These are phyloP conservation scores for Thinocorus orbignyianus DNA, from an alignment of 2,113 vertebrate genomes.

Conservation along the genomic window DNA sequence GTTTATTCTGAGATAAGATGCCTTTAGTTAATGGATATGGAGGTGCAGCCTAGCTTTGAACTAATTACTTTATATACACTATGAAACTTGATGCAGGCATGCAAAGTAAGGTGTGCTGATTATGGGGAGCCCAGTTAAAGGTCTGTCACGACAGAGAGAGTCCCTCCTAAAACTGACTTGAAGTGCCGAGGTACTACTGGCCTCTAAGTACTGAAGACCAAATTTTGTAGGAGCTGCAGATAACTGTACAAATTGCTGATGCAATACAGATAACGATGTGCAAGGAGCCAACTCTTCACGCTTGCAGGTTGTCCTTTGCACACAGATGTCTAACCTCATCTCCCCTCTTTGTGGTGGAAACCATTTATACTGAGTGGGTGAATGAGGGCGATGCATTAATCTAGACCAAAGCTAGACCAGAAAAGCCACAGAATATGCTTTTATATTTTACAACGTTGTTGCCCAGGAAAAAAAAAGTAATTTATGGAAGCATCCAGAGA, in stretches of 20 bases:
- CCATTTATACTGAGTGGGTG: neutral
- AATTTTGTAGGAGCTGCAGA: neutral
- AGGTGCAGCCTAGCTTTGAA: neutral
- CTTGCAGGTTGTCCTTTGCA: neutral
- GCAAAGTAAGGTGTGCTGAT: neutral
- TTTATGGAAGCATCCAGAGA: neutral
- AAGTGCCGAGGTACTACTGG: neutral
- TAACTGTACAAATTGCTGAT: neutral
- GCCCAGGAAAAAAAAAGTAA: neutral
- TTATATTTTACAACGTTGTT: neutral
- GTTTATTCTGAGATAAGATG: slow-evolving; percentile 65
- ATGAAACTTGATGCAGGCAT: neutral
- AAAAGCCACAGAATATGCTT: neutral
- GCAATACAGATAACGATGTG: fast-evolving
- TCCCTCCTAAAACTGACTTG: neutral
- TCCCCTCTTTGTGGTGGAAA: neutral
- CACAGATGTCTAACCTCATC: neutral
- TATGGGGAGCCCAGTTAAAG: neutral
- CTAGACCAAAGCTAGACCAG: no score
- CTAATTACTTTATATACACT: neutral
- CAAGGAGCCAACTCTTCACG: neutral
- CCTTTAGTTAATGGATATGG: slow-evolving; percentile 67
- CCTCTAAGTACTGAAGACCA: neutral
- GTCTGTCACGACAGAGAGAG: neutral
- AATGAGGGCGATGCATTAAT: neutral